A percentile compares a stretch with the other conserved stretches of the same genome.
phyloP scores from a whole-genome alignment of 2,888 invertebrate species.

The Nephrocerus scutellatus region DNA sequence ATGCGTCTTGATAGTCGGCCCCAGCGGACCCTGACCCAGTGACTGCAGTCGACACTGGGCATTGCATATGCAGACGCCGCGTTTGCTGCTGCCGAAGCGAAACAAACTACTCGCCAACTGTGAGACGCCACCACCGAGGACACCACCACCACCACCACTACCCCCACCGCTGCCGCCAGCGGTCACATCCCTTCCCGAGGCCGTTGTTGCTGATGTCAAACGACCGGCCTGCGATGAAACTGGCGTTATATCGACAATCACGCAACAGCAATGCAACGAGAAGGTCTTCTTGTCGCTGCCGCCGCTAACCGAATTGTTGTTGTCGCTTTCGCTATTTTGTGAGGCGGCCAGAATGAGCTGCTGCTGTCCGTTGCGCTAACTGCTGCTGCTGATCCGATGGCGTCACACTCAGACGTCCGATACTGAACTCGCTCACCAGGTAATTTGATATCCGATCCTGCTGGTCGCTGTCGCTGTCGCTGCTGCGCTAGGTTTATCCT shows the following conservation, averaged over 20 bases:
- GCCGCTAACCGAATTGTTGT: slow-evolving; percentile 40
- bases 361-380: slow-evolving; percentile 15
- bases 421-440: too few relatives aligned
- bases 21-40: slow-evolving; percentile 37
- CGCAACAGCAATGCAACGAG: slow-evolving; percentile 50
- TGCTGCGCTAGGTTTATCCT: background rate
- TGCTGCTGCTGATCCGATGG: slow-evolving; percentile 18
- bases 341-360: slow-evolving; percentile 49
- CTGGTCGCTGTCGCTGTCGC: background rate
- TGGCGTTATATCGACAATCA: slow-evolving; percentile 50
- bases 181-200: slow-evolving; percentile 47
- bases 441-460: too few relatives aligned
- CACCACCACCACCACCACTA: slow-evolving; percentile 35
- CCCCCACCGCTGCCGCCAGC: slow-evolving; percentile 35
- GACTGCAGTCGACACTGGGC: slow-evolving; percentile 43
- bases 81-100: slow-evolving; percentile 44
- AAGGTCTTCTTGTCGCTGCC: slow-evolving; percentile 48
- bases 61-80: slow-evolving; percentile 47
- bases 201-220: slow-evolving; percentile 48
- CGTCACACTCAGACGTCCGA: background rate
- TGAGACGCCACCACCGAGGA: slow-evolving; percentile 41
- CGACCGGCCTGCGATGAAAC: slow-evolving; percentile 46
- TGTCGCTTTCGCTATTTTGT: slow-evolving; percentile 45
- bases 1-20: slow-evolving; percentile 40
- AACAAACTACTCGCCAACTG: slow-evolving; percentile 45